These are phyloP conservation scores for Phortica magna DNA, from an alignment of 2,888 invertebrate genomes.

Conservation along the genomic window DNA sequence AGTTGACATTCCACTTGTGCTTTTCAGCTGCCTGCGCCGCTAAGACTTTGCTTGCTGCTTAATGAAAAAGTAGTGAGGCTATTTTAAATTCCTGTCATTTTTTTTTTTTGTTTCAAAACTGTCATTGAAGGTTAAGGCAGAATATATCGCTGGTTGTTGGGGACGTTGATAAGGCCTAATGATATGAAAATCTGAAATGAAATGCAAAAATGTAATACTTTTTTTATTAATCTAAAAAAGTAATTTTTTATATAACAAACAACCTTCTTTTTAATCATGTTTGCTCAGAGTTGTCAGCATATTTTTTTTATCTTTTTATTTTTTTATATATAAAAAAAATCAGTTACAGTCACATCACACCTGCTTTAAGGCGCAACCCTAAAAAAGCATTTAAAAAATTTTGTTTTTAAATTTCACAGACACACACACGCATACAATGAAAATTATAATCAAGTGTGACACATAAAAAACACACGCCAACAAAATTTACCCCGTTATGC, in stretches of 20 bases:
- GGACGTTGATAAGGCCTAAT: too few species aligned
- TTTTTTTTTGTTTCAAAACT: not conserved
- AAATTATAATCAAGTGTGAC: conserved; percentile 66
- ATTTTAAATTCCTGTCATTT: conserved; percentile 21
- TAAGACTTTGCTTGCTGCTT: conserved; percentile 34
- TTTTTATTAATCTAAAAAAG: too few species aligned
- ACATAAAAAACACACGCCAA: conserved; percentile 59
- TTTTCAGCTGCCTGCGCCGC: conserved; percentile 36
- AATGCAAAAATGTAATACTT: too few species aligned
- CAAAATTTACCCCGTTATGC: conserved; percentile 41
- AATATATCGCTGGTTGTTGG: too few species aligned
- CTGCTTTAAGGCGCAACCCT: conserved; percentile 34
- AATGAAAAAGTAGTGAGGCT: conserved; percentile 44
- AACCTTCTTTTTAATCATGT: too few species aligned
- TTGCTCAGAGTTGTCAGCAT: too few species aligned
- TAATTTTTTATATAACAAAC: too few species aligned
- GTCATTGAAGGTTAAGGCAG: too few species aligned
- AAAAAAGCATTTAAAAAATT: conserved; percentile 40
- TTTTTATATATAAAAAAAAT: too few species aligned
- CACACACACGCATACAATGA: conserved; percentile 48
- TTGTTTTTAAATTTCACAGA: conserved; percentile 24
- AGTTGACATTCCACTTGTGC: conserved; percentile 53
- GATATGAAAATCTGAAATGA: too few species aligned
- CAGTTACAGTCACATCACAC: not conserved
- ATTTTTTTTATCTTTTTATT: too few species aligned